A percentile compares a stretch with the other conserved stretches of the same genome.
Conservation (phyloP, 2,888 invertebrate species). For the Orthosia gothica region DNA sequence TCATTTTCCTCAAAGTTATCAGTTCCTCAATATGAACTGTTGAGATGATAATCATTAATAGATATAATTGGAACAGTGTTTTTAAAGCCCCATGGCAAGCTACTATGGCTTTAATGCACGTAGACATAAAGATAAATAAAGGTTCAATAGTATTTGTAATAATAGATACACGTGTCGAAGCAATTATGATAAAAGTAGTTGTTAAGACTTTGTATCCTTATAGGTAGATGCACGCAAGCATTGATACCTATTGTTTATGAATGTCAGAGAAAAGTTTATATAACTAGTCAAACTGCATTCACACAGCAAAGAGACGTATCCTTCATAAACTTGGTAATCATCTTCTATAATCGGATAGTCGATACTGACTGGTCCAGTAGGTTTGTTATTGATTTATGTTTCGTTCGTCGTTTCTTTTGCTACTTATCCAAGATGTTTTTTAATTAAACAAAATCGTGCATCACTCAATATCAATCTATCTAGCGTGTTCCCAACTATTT, state of each 20-base stretch:
- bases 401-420: slow-evolving; percentile 12
- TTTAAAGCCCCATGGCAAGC: slow-evolving; percentile 10
- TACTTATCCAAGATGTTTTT: not conserved
- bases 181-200: slow-evolving; percentile 53
- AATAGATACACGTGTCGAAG: slow-evolving; percentile 59
- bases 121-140: slow-evolving; percentile 26
- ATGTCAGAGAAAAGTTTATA: slow-evolving; percentile 3
- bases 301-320: not conserved
- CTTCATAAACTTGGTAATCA: not conserved
- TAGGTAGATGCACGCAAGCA: slow-evolving; percentile 39
- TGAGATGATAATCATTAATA: slow-evolving; percentile 30
- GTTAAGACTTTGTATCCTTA: slow-evolving; percentile 48
- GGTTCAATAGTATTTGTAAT: slow-evolving; percentile 19
- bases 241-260: not conserved
- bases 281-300: not conserved
- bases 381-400: slow-evolving; percentile 6
- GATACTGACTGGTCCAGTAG: slow-evolving; percentile 14
- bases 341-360: slow-evolving; percentile 13
- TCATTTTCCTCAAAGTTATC: slow-evolving; percentile 1
- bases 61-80: slow-evolving; percentile 34
- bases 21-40: slow-evolving; percentile 15
- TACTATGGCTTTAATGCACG: slow-evolving; percentile 21
- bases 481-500: too few relatives aligned
- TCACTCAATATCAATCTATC: too few relatives aligned
- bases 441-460: not conserved